A percentile compares a stretch with the other conserved stretches of the same genome.
Evolutionary conservation across 2,113 vertebrate species (phyloP).

Genomic region (Mirounga angustirostris): DNA sequence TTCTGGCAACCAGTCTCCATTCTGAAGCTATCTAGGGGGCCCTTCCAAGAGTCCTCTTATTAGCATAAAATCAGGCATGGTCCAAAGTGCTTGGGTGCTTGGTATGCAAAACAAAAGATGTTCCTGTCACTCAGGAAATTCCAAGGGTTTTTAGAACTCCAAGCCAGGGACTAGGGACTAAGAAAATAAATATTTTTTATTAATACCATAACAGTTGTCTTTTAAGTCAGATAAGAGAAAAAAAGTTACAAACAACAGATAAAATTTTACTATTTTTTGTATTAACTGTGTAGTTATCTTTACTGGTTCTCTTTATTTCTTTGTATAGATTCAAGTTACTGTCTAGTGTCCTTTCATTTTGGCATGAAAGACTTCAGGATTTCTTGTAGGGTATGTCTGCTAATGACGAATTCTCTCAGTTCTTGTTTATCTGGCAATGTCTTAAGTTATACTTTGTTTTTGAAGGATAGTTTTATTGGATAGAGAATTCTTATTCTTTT

Average conservation of each 20-base stretch:
- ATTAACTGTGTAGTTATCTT: background rate
- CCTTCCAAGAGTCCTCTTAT: background rate
- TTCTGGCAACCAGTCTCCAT: background rate
- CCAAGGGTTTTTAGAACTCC: background rate
- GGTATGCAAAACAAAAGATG: background rate
- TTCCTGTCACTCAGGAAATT: background rate
- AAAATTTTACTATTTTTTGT: background rate
- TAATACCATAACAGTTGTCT: background rate
- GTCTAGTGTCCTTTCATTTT: background rate
- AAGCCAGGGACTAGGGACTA: background rate
- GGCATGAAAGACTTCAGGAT: background rate
- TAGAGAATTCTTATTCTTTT: background rate
- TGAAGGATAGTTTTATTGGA: background rate
- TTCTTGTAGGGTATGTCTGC: background rate
- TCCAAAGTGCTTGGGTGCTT: background rate
- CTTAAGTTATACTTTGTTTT: constrained; percentile 16
- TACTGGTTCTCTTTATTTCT: background rate
- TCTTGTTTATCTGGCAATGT: background rate
- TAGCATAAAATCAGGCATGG: background rate
- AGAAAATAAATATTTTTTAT: background rate
- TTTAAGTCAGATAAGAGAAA: background rate
- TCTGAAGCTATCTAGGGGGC: background rate
- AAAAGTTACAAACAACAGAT: background rate
- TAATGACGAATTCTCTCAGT: background rate
- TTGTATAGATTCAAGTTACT: background rate